These are phyloP conservation scores for Teleogryllus oceanicus DNA, from an alignment of 2,888 invertebrate genomes.

Conservation along the genomic window DNA sequence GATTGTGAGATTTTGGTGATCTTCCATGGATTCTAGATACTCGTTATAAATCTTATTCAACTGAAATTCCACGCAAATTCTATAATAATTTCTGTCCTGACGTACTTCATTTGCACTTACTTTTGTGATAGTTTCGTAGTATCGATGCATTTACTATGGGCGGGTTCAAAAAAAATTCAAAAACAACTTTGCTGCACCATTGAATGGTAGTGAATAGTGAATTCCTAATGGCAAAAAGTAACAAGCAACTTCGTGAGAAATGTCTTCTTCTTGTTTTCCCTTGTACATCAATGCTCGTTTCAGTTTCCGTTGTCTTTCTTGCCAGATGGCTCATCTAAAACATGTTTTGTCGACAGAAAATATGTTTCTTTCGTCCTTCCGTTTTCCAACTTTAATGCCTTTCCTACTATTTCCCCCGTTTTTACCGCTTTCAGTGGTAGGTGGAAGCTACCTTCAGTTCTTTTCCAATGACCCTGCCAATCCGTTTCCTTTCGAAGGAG, in stretches of 20 bases:
- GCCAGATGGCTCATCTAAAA: background rate
- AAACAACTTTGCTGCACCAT: background rate
- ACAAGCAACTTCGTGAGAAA: background rate
- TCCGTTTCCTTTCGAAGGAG: too few relatives aligned
- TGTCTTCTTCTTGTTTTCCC: background rate
- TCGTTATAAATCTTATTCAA: too few relatives aligned
- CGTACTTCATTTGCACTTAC: background rate
- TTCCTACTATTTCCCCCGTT: background rate
- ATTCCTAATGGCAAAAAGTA: background rate
- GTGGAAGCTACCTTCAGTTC: background rate
- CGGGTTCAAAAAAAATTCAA: background rate
- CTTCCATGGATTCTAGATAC: background rate
- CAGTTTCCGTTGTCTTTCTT: background rate
- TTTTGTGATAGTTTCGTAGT: background rate
- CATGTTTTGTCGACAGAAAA: background rate
- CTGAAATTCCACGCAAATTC: background rate
- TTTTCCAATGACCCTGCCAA: too few relatives aligned
- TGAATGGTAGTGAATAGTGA: background rate
- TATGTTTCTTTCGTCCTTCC: background rate
- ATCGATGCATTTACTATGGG: background rate
- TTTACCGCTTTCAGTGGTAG: background rate
- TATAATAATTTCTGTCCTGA: background rate
- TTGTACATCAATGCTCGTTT: background rate
- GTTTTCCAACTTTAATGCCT: background rate
- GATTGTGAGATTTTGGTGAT: background rate